Evolutionary conservation across 2,113 vertebrate genomes (phyloP).

Genomic region (Electrona antarctica): DNA sequence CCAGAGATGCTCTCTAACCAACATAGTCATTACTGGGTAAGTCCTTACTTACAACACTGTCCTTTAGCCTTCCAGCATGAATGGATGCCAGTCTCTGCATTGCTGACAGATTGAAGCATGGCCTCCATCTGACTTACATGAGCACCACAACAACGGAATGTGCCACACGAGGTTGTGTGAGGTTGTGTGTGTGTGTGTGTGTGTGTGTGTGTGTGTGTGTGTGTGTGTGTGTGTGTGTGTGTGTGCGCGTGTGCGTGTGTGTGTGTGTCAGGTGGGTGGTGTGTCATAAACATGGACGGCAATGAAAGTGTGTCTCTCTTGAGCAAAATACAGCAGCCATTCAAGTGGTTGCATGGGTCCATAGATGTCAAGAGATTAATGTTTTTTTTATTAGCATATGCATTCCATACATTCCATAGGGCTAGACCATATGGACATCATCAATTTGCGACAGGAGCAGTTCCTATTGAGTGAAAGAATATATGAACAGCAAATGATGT

Average conservation of each 20-base stretch:
- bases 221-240: too few relatives aligned
- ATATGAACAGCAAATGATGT: too few relatives aligned
- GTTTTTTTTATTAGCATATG: slow-evolving; percentile 35
- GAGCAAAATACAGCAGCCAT: slow-evolving; percentile 51
- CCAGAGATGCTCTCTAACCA: slow-evolving; percentile 76
- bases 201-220: neutral
- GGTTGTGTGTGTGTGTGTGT: slow-evolving; percentile 3
- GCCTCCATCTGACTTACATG: slow-evolving; percentile 78
- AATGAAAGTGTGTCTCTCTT: slow-evolving; percentile 50
- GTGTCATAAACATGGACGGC: slow-evolving; percentile 52
- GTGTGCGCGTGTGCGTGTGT: too few relatives aligned
- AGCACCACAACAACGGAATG: slow-evolving; percentile 69
- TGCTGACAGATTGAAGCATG: slow-evolving; percentile 73
- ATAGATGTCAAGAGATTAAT: slow-evolving; percentile 75
- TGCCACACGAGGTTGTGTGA: slow-evolving; percentile 5
- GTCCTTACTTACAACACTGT: slow-evolving; percentile 65
- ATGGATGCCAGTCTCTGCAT: slow-evolving; percentile 51
- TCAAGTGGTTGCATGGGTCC: slow-evolving; percentile 59
- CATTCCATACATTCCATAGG: too few relatives aligned
- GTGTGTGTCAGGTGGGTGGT: slow-evolving; percentile 14
- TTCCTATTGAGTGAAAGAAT: too few relatives aligned
- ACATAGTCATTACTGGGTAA: slow-evolving; percentile 79
- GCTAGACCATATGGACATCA: too few relatives aligned
- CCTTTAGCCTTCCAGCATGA: slow-evolving; percentile 50
- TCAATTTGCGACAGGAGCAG: too few relatives aligned